A percentile compares a stretch with the other conserved stretches of the same genome.
Evolutionary conservation across 2,797 vertebrate genomes (phyloP).

Genomic region (Gallinago nigripennis): DNA sequence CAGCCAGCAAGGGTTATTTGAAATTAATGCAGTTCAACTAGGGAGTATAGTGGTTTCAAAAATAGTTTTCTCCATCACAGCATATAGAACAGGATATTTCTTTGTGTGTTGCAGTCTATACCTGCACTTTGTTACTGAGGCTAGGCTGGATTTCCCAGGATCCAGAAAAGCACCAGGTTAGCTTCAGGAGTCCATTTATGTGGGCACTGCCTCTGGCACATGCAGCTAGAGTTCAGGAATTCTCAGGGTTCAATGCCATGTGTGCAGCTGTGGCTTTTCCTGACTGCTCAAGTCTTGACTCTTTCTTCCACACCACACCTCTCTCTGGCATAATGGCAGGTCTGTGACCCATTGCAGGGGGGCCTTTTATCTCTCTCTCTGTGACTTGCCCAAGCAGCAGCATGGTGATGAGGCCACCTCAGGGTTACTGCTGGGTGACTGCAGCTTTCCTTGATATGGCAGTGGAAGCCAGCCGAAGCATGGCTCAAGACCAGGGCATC

Average conservation of each 20-base stretch:
- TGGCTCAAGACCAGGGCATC: neutral
- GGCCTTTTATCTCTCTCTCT: neutral
- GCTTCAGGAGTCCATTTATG: neutral
- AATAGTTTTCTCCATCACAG: neutral
- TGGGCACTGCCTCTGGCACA: neutral
- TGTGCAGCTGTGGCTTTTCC: neutral
- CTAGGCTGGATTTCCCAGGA: neutral
- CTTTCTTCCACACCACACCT: neutral
- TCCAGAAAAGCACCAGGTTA: neutral
- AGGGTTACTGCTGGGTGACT: neutral
- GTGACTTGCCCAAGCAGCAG: neutral
- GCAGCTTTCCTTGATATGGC: neutral
- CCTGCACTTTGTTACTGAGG: neutral
- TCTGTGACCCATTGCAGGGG: neutral
- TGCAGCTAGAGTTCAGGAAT: neutral
- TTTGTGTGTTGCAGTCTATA: neutral
- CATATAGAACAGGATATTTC: neutral
- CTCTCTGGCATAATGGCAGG: neutral
- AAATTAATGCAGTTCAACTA: neutral
- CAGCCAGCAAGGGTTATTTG: neutral
- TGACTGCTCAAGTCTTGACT: fast-evolving
- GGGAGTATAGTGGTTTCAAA: neutral
- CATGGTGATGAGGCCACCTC: neutral
- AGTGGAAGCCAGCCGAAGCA: neutral
- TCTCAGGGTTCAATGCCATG: neutral